A percentile compares a stretch with the other conserved stretches of the same genome.
Conservation (phyloP, 2,113 vertebrate genomes). For the Epinephelus cyanopodus region DNA sequence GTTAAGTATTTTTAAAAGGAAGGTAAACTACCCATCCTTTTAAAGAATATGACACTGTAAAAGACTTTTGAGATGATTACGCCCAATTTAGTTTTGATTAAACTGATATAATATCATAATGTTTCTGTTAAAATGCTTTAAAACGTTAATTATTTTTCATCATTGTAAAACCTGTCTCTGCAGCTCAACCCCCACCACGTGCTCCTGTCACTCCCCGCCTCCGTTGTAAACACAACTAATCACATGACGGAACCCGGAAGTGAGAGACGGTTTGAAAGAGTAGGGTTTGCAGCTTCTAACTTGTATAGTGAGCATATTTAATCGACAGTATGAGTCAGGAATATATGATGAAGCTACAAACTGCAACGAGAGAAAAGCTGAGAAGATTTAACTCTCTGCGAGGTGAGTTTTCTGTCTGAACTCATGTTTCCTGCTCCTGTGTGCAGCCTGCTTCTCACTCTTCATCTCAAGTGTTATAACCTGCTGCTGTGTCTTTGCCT, state of each 20-base stretch:
- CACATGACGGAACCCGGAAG: slow-evolving; percentile 60
- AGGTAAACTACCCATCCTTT: neutral
- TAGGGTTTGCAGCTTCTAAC: rapidly evolving
- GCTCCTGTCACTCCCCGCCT: neutral
- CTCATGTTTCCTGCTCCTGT: neutral
- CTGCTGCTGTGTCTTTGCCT: neutral
- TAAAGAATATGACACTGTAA: neutral
- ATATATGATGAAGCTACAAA: slow-evolving; percentile 53
- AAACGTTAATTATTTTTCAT: neutral
- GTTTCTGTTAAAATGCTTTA: neutral
- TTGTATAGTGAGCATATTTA: rapidly evolving
- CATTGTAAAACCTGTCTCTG: neutral
- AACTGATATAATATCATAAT: neutral
- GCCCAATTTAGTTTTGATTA: neutral
- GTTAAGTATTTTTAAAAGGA: neutral
- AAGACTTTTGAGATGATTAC: neutral
- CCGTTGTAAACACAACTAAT: neutral
- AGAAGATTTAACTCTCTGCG: slow-evolving; percentile 77
- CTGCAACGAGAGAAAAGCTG: slow-evolving; percentile 83
- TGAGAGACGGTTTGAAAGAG: neutral
- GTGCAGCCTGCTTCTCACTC: neutral
- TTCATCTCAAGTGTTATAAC: neutral
- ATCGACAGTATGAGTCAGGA: slow-evolving; percentile 61
- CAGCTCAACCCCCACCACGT: neutral
- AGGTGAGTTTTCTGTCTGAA: slow-evolving; percentile 54